Base-by-base conservation (phyloP, 1,140 invertebrate species). In the Dendrolimus kikuchii region DNA sequence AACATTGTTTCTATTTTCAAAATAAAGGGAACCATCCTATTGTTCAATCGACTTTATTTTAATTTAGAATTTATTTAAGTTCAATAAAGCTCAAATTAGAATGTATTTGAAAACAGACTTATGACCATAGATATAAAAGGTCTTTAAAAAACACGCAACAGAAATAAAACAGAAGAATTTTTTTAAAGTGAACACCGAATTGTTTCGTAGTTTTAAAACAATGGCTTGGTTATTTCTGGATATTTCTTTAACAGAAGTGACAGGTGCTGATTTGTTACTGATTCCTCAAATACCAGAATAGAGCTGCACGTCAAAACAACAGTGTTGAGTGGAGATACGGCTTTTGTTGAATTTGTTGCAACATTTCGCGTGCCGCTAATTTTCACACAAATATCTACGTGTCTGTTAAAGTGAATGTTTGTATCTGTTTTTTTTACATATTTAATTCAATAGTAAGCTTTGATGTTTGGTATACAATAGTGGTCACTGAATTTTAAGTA, bases 221-320 rank as follows among this genome's bases (percentile, higher is more conserved):
- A 78, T 78, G 62, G 71, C 53, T 48, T 44, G 42, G 59, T 54
- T 75, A 71, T 77, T 77, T 60, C 59, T 59, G 68, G 58, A 57
- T 65, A 51, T 48, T 23, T 23, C 23, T 60, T 67, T 71, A 68
- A 69, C 59, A 45, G 56, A 68, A 69, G 52, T 78, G 75, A 74
- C 75, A 72, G 75, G 67, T 71, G 75, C 59, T 76, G 73, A 78
- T 74, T 71, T 74, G 71, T 74, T 62, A 57, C 47, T 57, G 62
- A 72, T 76, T 63, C 62, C 54, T 41, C 40, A 59, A 60, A 78
- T 78, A 66, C 73, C 73, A 65, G 60, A 71, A 64, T 69, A 68
- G 60, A 69, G 60, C 51, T 49, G 46, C 43, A 63, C 64, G 71
- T 76, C 75, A 78, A 70, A 78, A 78, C 71, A 78, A 61, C 49